A percentile compares a stretch with the other conserved stretches of the same genome.
Evolutionary conservation across 2,888 invertebrate genomes (phyloP).

Genomic region (Spisula subtruncata): DNA sequence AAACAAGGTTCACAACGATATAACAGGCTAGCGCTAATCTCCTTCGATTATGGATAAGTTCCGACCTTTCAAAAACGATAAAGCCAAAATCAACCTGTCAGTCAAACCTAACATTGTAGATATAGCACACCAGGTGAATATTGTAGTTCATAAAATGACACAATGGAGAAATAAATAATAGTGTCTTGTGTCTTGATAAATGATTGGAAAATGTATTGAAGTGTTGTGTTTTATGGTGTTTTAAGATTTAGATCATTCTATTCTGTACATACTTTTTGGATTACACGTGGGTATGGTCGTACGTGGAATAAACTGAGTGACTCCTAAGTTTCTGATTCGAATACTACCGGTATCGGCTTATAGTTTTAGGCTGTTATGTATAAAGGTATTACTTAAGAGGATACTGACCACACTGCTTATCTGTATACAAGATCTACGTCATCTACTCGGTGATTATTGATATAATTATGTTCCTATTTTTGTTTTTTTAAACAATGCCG

Average conservation of each 20-base stretch:
- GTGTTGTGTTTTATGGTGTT: conserved; percentile 3
- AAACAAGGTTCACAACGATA: background rate
- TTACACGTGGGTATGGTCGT: background rate
- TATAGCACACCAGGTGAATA: conserved; percentile 3
- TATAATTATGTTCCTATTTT: too few relatives aligned
- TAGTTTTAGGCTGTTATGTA: too few relatives aligned
- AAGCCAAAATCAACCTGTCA: conserved; percentile 20
- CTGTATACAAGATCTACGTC: too few relatives aligned
- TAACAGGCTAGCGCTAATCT: conserved; percentile 40
- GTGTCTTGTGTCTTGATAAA: background rate
- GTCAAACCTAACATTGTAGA: conserved; percentile 4
- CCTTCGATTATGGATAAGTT: conserved; percentile 40
- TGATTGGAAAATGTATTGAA: background rate
- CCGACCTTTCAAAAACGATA: conserved; percentile 21
- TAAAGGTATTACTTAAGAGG: too few relatives aligned
- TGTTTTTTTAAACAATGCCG: too few relatives aligned
- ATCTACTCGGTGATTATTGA: too few relatives aligned
- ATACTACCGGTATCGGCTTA: too few relatives aligned
- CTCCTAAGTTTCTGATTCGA: too few relatives aligned
- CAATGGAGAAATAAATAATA: conserved; percentile 5
- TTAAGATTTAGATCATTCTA: background rate
- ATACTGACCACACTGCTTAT: too few relatives aligned
- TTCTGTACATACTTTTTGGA: background rate
- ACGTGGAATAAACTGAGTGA: background rate
- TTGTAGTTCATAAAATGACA: conserved; percentile 9